Evolutionary conservation across 2,113 vertebrate genomes (phyloP), one percentile per base, ranked within the genome.

Genomic region (Hippocampus barbouri): DNA sequence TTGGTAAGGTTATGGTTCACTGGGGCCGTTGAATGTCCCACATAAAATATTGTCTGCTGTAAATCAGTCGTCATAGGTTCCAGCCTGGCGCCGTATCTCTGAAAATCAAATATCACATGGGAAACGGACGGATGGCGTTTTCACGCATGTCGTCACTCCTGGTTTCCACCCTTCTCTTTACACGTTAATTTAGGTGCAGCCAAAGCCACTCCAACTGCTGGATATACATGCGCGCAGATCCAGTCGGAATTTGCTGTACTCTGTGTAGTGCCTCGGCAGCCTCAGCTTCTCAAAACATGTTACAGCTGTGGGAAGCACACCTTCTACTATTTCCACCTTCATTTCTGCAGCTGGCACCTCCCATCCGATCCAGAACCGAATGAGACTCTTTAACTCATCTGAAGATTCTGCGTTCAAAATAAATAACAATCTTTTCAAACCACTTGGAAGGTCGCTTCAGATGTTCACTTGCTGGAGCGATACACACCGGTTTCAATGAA

Each of bases 351-450:
- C 63, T 0, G 86, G 82, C 53, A 83, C 25, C 76, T 88, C 82
- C 84, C 86, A 84, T 30, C 84, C 82, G 2, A 61, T 83, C 80
- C 80, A 86, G 69, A 86, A 86, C 76, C 79, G 81, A 41, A 79
- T 8, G 57, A 86, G 82, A 45, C 69, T 79, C 74, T 81, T 86
- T 11, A 83, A 69, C 60, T 84, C 76, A 25, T 72, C 73, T 1
- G 80, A 60, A 45, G 82, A 67, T 0, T 43, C 84, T 88, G 76
- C 30, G 25, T 66, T 56, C 14, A 69, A 45, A 41, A 73, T 40
- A 14, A 62, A 10, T 18, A 59, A 59, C 5, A 6, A 38, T 38
- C 2, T 51, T 20, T 68, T 27, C 16, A 68, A 15, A 68, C n/a
- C n/a, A 14, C 54, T 10, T 57, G 54, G n/a, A 18, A 30, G 25